Evolutionary conservation across 2,888 invertebrate species (phyloP), one percentile per base, ranked within the genome.

Genomic region (Nemurella pictetii): DNA sequence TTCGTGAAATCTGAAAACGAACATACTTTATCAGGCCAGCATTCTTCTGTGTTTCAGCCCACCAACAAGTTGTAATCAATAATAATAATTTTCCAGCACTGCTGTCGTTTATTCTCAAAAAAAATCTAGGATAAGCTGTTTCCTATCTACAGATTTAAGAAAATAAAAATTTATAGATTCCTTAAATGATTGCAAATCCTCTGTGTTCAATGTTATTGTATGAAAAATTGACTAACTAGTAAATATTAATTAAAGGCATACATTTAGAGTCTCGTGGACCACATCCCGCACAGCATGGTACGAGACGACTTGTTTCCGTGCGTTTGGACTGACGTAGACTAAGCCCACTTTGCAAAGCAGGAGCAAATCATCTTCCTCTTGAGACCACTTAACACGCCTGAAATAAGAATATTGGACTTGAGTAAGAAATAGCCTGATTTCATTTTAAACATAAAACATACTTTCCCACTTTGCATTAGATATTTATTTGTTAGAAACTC

Each of bases 341-440:
- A 92, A 91, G 0, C 94, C 94, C 0, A 94, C 93, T 87, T 94
- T 94, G 87, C 94, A 93, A 86, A 96, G 91, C 80, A 95, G 90
- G 0, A 96, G 89, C 84, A 95, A 90, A 78, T 93, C 93, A 89
- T 96, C 96, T 89, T 96, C 96, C 72, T 92, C 91, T 0, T 92
- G 89, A 7, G 92, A 91, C 95, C 96, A 96, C 7, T 92, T 91
- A 0, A 94, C 93, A 83, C 90, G 88, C 83, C 89, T 89, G 5
- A 92, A 91, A 55, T 55, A 2, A 20, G 20, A 12, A 20, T 20
- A 20, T 55, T 55, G 55, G 1, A 15, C 55, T 20, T 20, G 35
- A 75, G 83, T 78, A 28, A 83, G 26, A 75, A 75, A 80, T 20
- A 0, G 36, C 9, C 3, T n/a, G 1, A 2, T 55, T 55, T 55